Evolutionary conservation across 53 echinoderm and acorn worm genomes (phyloP).

Genomic region (Holothuria leucospilota): DNA sequence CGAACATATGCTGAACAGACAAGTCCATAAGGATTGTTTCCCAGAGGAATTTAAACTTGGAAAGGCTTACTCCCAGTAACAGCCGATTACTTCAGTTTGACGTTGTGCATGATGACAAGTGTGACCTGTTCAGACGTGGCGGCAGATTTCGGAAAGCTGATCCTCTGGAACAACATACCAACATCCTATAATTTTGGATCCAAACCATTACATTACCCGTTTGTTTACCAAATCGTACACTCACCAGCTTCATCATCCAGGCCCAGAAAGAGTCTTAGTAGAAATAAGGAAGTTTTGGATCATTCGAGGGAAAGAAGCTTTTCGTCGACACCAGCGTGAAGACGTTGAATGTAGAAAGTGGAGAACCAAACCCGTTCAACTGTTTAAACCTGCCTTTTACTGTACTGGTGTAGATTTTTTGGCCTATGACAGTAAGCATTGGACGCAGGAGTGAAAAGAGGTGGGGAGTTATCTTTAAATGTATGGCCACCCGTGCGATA

Average conservation of each 20-base stretch:
- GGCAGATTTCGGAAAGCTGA: too few species aligned
- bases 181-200: too few species aligned
- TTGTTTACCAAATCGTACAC: neutral
- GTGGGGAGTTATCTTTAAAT: slow-evolving; percentile 40
- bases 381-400: slow-evolving; percentile 20
- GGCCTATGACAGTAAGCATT: slow-evolving; percentile 32
- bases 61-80: too few species aligned
- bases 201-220: slow-evolving; percentile 9
- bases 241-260: slow-evolving; percentile 4
- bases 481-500: slow-evolving; percentile 48
- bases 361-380: neutral
- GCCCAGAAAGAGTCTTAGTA: neutral
- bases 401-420: slow-evolving; percentile 23
- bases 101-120: too few species aligned
- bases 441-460: slow-evolving; percentile 33
- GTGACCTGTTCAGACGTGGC: too few species aligned
- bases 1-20: too few species aligned
- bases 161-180: too few species aligned
- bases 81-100: too few species aligned
- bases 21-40: too few species aligned
- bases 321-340: slow-evolving; percentile 9
- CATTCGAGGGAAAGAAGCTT: neutral
- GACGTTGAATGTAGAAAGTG: too few species aligned
- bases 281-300: slow-evolving; percentile 4
- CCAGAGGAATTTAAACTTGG: too few species aligned